A percentile compares a stretch with the other conserved stretches of the same genome.
These are phyloP conservation scores for Lethrus apterus DNA, from an alignment of 1,140 invertebrate genomes.

Conservation along the genomic window DNA sequence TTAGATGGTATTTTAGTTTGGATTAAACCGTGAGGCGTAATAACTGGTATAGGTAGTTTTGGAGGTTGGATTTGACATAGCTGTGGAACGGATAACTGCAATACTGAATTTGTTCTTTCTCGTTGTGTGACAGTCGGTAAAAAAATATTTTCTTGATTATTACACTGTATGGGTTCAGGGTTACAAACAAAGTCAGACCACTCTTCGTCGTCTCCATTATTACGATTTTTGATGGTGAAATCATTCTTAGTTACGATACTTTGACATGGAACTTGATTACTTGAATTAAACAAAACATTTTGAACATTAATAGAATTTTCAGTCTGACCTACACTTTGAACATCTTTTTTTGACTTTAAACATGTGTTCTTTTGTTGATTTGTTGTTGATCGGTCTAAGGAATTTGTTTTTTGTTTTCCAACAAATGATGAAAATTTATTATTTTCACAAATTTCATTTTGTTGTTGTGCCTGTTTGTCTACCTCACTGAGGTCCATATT, in stretches of 20 bases:
- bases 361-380: no score
- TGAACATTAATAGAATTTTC: no score
- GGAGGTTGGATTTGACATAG: constrained; percentile 32
- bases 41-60: constrained; percentile 35
- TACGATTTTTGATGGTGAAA: no score
- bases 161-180: constrained; percentile 6
- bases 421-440: no score
- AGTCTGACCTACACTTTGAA: no score
- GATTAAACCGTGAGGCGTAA: constrained; percentile 34
- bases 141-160: not conserved
- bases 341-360: no score
- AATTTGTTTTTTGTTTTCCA: constrained; percentile 6
- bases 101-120: constrained; percentile 30
- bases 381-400: constrained; percentile 5
- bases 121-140: not conserved
- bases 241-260: not conserved
- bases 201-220: constrained; percentile 33
- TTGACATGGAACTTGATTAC: no score
- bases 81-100: constrained; percentile 35
- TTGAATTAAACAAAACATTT: no score
- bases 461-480: not conserved
- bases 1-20: constrained; percentile 29
- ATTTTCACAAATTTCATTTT: constrained; percentile 3
- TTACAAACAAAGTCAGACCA: constrained; percentile 39
- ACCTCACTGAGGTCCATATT: not conserved